Conservation (phyloP, 2,888 invertebrate species). For the Tetropium fuscum region DNA sequence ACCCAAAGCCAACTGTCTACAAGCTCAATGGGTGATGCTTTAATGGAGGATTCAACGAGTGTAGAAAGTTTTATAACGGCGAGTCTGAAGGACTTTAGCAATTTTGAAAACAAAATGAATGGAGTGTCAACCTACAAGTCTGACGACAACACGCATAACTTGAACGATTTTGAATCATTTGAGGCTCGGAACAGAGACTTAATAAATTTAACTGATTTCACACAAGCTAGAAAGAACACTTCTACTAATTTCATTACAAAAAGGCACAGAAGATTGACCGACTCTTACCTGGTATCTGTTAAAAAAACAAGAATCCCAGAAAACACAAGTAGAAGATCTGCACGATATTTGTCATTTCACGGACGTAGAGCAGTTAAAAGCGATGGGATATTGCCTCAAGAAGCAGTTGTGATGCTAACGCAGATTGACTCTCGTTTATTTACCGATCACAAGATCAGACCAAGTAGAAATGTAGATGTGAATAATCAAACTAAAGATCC, state of each 20-base stretch:
- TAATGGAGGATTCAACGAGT: no score
- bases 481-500: neutral
- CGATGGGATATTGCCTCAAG: constrained; percentile 1
- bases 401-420: neutral
- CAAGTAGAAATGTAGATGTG: neutral
- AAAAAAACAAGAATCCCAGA: neutral
- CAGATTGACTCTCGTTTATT: neutral
- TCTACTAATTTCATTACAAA: constrained; percentile 21
- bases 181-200: neutral
- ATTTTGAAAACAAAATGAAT: neutral
- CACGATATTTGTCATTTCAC: constrained; percentile 4
- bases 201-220: neutral
- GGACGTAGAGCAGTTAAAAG: neutral
- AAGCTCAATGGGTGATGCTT: no score
- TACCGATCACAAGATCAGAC: neutral
- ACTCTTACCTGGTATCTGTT: neutral
- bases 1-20: no score
- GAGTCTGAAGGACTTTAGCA: neutral
- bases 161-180: constrained; percentile 9
- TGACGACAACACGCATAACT: neutral
- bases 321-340: no score
- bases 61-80: neutral
- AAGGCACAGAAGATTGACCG: constrained; percentile 14
- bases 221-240: no score
- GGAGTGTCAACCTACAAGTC: neutral